Conservation (phyloP, 2,113 vertebrate genomes). For the Heptranchias perlo region DNA sequence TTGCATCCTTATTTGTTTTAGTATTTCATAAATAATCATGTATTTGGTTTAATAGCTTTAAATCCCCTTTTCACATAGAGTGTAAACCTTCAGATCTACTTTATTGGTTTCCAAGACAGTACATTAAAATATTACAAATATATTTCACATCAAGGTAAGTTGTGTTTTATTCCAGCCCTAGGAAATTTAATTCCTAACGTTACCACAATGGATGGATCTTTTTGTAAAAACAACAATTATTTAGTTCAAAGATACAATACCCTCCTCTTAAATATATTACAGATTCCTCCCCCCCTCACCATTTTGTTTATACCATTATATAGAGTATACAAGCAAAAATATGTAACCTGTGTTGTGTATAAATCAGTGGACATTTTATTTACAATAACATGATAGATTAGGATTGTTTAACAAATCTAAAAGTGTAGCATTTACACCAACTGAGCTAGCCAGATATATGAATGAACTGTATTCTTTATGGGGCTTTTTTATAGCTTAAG, state of each 20-base stretch:
- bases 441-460: background rate
- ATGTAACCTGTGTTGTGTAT: background rate
- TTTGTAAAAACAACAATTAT: background rate
- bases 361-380: background rate
- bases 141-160: background rate
- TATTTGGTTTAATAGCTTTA: background rate
- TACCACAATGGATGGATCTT: too few species aligned
- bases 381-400: background rate
- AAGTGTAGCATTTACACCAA: background rate
- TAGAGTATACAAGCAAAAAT: background rate
- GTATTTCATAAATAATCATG: background rate
- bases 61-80: background rate
- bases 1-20: background rate
- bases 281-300: background rate
- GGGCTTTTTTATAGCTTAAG: background rate
- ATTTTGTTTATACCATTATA: background rate
- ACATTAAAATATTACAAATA: background rate
- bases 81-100: background rate
- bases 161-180: background rate
- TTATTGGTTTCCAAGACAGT: background rate
- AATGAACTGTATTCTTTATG: background rate
- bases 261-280: background rate
- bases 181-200: background rate
- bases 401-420: background rate
- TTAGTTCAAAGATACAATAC: background rate